Percentiles rank a stretch among this genome's conserved stretches.
Conservation (phyloP, 2,113 vertebrate genomes). For the Cheilinus undulatus region DNA sequence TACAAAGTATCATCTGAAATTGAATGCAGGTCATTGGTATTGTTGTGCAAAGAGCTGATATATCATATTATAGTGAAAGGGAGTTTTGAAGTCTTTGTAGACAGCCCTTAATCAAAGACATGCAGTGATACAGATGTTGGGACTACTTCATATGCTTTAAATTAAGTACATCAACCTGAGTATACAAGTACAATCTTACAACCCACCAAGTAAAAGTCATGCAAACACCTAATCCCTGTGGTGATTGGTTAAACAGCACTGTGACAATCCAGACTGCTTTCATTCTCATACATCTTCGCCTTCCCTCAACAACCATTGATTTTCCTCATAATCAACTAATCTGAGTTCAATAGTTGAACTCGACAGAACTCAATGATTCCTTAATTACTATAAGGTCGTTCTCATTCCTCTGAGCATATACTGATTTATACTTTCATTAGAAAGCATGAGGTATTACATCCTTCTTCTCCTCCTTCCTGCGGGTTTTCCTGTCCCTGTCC, state of each 20-base stretch:
- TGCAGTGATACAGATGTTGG: constrained; percentile 30
- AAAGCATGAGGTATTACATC: constrained; percentile 33
- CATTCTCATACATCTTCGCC: neutral
- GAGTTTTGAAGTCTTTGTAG: too few relatives aligned
- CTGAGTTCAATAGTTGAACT: constrained; percentile 60
- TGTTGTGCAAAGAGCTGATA: too few relatives aligned
- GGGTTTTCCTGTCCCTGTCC: constrained; percentile 13
- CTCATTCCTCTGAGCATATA: constrained; percentile 57
- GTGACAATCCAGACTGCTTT: neutral
- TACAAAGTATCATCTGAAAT: too few relatives aligned
- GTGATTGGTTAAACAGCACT: neutral
- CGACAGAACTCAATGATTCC: constrained; percentile 58
- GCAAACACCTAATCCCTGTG: neutral
- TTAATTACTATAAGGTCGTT: constrained; percentile 64
- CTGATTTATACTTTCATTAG: constrained; percentile 63
- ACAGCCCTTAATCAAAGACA: constrained; percentile 27
- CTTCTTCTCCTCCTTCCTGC: constrained; percentile 36
- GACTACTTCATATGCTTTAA: constrained; percentile 21
- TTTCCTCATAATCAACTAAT: constrained; percentile 63
- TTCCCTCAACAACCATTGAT: constrained; percentile 14
- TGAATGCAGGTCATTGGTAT: too few relatives aligned
- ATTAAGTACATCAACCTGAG: constrained; percentile 33
- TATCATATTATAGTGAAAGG: too few relatives aligned
- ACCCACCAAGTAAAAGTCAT: constrained; percentile 15
- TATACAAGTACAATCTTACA: constrained; percentile 6